phyloP scores from a whole-genome alignment of 2,797 vertebrate genomes.

The Phalloptychus januarius region DNA sequence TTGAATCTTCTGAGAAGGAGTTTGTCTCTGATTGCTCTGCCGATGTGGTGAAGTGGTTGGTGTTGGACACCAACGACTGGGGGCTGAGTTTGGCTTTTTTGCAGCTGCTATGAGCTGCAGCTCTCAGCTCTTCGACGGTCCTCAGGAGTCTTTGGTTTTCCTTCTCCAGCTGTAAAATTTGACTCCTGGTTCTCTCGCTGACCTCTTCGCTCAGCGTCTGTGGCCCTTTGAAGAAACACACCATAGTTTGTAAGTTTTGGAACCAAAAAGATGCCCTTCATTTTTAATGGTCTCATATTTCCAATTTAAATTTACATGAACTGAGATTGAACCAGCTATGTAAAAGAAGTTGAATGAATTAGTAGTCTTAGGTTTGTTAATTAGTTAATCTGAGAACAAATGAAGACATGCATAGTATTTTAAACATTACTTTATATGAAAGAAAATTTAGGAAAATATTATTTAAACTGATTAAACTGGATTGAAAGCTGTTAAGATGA shows the following conservation, averaged over 20 bases:
- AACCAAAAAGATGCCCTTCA: neutral
- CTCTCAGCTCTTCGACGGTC: constrained; percentile 88
- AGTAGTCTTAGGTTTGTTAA: neutral
- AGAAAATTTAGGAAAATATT: neutral
- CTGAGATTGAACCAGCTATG: neutral
- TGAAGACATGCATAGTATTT: neutral
- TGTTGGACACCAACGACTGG: neutral
- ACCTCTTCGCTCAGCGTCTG: constrained; percentile 92
- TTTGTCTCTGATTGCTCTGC: constrained; percentile 25
- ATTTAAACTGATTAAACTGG: neutral
- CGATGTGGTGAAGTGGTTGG: constrained; percentile 26
- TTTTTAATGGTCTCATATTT: neutral
- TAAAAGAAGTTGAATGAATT: neutral
- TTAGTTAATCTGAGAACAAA: neutral
- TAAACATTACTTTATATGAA: neutral
- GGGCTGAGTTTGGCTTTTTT: constrained; percentile 45
- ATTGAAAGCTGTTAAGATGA: neutral
- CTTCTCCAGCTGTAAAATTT: constrained; percentile 89
- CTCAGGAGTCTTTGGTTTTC: constrained; percentile 91
- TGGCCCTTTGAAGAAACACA: constrained; percentile 76
- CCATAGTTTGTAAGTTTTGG: neutral
- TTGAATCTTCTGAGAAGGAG: constrained; percentile 42
- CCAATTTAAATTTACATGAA: neutral
- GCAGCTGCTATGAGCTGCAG: constrained; percentile 77
- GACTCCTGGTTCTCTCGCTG: constrained; percentile 88